Evolutionary conservation across 2,888 invertebrate species (phyloP), one percentile per base, ranked within the genome.

Genomic region (Drosophila mimica): DNA sequence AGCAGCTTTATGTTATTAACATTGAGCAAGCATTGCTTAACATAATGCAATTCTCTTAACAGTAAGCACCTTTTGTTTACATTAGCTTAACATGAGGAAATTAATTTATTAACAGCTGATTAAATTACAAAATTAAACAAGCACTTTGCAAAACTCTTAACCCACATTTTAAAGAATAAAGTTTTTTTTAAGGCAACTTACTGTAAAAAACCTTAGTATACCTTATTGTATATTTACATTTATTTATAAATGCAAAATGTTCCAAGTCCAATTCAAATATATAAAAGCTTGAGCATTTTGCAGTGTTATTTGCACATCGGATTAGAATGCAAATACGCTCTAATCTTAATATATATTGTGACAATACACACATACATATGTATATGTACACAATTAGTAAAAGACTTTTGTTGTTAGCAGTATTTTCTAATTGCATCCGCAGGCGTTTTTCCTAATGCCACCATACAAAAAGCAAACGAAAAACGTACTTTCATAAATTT

Each of bases 371-470:
- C 46, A 25, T 17, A 25, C 2, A 17, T 17, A 33, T 9, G 2
- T 13, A 13, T 15, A 38, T 59, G 17, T 28, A 49, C 15, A 33
- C n/a, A 34, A 61, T 66, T 66, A 61, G n/a, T 49, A 33, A 31
- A 57, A 28, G 30, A 13, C 46, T 63, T 59, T 72, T 54, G 63
- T 70, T 70, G 51, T 66, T 76, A 31, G 63, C 48, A 58, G 56
- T 56, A 56, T 38, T 82, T 79, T 79, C 79, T 83, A 83, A 83
- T 82, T 81, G 71, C 83, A 79, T 75, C 87, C 87, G 79, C 73
- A 79, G 87, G 82, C 87, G 54, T 25, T 33, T 59, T 76, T 70
- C 51, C 56, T 71, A 73, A 70, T 76, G 68, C 68, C 68, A 60
- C 82, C 67, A 63, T 38, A 40, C 54, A 54, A 65, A 76, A 66